Evolutionary conservation across 1,140 invertebrate genomes (phyloP).

Genomic region (Dendrolimus punctatus): DNA sequence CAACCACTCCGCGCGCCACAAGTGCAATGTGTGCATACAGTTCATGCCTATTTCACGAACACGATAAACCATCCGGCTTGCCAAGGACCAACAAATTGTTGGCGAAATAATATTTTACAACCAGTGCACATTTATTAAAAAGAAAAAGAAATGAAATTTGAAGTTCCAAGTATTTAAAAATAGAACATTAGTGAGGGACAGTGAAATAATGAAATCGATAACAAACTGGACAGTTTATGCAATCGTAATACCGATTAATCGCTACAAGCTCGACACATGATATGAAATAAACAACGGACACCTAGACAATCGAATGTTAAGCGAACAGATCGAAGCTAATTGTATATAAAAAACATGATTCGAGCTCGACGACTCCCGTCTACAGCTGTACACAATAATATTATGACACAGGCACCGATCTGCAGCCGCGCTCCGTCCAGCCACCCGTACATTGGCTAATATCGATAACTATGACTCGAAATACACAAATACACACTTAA

Average conservation of each 20-base stretch:
- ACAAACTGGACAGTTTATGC: too few species aligned
- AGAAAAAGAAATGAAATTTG: too few species aligned
- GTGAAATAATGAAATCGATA: too few species aligned
- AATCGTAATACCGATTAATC: slow-evolving; percentile 2
- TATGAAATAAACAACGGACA: slow-evolving; percentile 20
- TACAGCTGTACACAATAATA: slow-evolving; percentile 28
- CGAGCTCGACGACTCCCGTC: slow-evolving; percentile 25
- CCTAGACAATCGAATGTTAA: slow-evolving; percentile 7
- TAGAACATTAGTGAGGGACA: too few species aligned
- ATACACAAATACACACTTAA: too few species aligned
- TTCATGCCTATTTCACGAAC: too few species aligned
- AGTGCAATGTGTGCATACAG: background rate
- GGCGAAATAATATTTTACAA: too few species aligned
- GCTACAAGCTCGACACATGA: slow-evolving; percentile 15
- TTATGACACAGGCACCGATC: slow-evolving; percentile 30
- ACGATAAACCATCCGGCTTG: too few species aligned
- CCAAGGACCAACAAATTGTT: too few species aligned
- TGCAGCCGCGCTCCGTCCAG: slow-evolving; percentile 10
- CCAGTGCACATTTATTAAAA: too few species aligned
- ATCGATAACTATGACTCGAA: slow-evolving; percentile 15
- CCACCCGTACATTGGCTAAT: slow-evolving; percentile 2
- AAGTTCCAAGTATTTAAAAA: too few species aligned
- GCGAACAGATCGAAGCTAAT: slow-evolving; percentile 22
- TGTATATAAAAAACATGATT: slow-evolving; percentile 25
- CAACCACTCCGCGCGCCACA: background rate